phyloP scores from a whole-genome alignment of 2,797 vertebrate species.

The Antrozous pallidus region DNA sequence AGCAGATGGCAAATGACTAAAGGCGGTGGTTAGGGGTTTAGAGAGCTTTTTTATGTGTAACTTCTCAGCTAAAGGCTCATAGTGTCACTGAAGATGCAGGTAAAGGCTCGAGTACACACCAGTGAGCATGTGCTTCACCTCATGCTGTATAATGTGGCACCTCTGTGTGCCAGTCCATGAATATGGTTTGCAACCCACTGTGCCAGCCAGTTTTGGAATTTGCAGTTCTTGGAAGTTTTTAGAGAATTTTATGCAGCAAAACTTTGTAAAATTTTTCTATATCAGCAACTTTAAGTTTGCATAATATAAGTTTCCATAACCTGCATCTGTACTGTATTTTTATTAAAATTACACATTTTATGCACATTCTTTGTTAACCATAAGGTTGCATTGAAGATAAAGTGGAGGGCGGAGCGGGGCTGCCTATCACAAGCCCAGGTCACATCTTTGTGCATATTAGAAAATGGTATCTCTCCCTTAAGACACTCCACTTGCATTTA shows the following conservation, averaged over 20 bases:
- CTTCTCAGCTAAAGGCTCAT: background rate
- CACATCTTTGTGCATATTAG: background rate
- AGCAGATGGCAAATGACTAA: background rate
- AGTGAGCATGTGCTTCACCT: background rate
- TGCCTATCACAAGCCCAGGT: background rate
- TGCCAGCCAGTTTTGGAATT: background rate
- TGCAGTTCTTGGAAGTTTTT: background rate
- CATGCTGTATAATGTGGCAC: background rate
- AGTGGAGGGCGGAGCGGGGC: background rate
- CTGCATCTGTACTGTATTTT: background rate
- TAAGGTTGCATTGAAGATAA: background rate
- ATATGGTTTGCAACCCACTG: background rate
- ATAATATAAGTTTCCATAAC: background rate
- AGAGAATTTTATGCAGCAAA: background rate
- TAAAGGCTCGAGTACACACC: background rate
- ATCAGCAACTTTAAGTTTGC: conserved; percentile 12
- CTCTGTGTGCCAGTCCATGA: background rate
- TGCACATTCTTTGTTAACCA: background rate
- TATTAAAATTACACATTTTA: background rate
- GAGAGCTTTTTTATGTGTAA: background rate
- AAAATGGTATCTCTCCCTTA: background rate
- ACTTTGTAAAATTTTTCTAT: background rate
- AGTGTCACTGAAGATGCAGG: background rate
- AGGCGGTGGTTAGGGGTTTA: background rate
- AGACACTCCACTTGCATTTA: background rate